Evolutionary conservation across 2,113 vertebrate species (phyloP).

Genomic region (Gracilinanus agilis): DNA sequence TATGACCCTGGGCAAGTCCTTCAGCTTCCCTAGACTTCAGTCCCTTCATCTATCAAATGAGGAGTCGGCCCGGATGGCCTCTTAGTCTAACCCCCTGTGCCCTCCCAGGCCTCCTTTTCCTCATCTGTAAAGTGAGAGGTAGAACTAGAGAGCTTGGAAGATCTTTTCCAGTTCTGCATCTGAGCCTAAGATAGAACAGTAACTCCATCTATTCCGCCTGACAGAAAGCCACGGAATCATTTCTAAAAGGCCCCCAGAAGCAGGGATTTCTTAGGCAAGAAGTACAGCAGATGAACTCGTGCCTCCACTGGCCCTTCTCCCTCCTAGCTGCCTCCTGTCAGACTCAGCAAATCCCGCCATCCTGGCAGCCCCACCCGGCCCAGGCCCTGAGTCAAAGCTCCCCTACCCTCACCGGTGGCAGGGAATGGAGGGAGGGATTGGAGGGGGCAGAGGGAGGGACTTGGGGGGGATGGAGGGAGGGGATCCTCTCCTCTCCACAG

Average conservation of each 20-base stretch:
- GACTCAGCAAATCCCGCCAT: neutral
- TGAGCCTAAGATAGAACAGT: neutral
- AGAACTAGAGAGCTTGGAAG: neutral
- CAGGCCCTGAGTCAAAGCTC: neutral
- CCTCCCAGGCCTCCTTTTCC: no score
- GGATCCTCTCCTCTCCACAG: neutral
- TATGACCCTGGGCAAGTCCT: neutral
- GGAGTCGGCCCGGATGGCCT: no score
- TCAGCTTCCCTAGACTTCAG: no score
- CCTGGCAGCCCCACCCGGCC: neutral
- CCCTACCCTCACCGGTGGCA: no score
- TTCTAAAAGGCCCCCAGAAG: neutral
- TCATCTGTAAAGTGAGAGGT: no score
- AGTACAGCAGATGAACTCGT: neutral
- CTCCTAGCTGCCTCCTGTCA: neutral
- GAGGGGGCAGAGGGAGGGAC: no score
- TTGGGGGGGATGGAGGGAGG: no score
- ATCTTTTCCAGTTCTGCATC: neutral
- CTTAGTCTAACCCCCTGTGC: neutral
- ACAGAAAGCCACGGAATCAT: neutral
- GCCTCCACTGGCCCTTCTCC: neutral
- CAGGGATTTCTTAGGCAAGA: neutral
- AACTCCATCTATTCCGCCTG: no score
- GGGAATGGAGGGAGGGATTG: no score
- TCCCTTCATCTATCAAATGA: neutral